Conservation (phyloP, 2,888 invertebrate genomes). For the Oscheius sp. region DNA sequence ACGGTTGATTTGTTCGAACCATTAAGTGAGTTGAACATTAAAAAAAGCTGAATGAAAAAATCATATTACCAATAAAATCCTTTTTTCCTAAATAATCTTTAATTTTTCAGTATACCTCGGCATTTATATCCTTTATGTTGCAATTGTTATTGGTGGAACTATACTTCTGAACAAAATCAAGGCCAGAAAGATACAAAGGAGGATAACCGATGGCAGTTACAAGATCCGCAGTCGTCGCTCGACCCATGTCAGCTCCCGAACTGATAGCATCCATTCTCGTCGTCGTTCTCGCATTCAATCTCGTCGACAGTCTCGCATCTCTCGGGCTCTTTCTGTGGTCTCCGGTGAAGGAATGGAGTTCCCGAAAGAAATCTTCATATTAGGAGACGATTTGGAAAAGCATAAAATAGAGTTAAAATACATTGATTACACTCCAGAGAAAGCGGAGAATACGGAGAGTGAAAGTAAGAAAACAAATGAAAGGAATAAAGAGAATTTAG, state of each 20-base stretch:
- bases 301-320: no score
- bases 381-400: neutral
- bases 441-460: slow-evolving; percentile 9
- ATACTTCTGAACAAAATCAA: slow-evolving; percentile 36
- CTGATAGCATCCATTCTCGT: slow-evolving; percentile 21
- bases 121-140: slow-evolving; percentile 73
- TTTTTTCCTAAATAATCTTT: neutral
- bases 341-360: no score
- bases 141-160: slow-evolving; percentile 73
- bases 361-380: neutral
- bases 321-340: no score
- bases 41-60: no score
- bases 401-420: neutral
- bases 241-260: slow-evolving; percentile 21
- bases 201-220: neutral
- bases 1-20: slow-evolving; percentile 71
- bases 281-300: no score
- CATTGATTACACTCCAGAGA: neutral
- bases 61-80: no score
- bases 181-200: no score
- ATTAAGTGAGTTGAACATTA: slow-evolving; percentile 69
- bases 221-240: neutral
- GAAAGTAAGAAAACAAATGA: neutral
- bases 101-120: slow-evolving; percentile 71
- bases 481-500: neutral